Conservation (phyloP, 2,113 vertebrate genomes). For the Misgurnus mizolepis region DNA sequence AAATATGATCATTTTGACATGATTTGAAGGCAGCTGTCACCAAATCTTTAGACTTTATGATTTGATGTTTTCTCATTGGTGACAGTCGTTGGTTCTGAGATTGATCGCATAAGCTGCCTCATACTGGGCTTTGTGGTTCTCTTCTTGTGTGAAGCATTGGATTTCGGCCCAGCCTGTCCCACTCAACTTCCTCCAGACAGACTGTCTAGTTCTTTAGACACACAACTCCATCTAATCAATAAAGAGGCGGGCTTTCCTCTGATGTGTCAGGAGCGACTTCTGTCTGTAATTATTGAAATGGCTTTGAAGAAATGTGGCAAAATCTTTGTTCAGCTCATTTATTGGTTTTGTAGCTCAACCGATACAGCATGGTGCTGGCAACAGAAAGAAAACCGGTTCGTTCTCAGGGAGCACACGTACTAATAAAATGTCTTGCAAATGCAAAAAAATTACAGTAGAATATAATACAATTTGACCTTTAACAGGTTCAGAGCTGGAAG, state of each 20-base stretch:
- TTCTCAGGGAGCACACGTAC: too few relatives aligned
- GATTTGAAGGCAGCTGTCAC: not conserved
- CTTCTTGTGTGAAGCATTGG: constrained; percentile 27
- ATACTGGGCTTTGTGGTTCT: constrained; percentile 10
- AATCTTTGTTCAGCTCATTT: not conserved
- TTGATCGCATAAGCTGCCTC: constrained; percentile 6
- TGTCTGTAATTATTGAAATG: constrained; percentile 16
- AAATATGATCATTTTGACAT: not conserved
- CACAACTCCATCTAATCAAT: constrained; percentile 27
- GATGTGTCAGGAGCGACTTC: constrained; percentile 9
- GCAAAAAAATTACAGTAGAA: not conserved
- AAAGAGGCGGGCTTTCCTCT: not conserved
- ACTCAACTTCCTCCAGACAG: constrained; percentile 28
- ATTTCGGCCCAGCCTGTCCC: constrained; percentile 23
- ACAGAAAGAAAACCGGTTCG: too few relatives aligned
- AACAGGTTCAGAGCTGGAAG: not conserved
- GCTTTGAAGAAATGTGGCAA: not conserved
- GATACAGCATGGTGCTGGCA: too few relatives aligned
- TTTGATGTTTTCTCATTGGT: not conserved
- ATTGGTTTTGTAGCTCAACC: too few relatives aligned
- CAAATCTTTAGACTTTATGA: not conserved
- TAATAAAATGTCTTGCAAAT: too few relatives aligned
- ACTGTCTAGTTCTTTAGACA: constrained; percentile 19
- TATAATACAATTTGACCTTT: not conserved
- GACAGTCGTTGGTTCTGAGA: not conserved